Evolutionary conservation across 2,113 vertebrate genomes (phyloP).

Genomic region (Ramphastos sulfuratus): DNA sequence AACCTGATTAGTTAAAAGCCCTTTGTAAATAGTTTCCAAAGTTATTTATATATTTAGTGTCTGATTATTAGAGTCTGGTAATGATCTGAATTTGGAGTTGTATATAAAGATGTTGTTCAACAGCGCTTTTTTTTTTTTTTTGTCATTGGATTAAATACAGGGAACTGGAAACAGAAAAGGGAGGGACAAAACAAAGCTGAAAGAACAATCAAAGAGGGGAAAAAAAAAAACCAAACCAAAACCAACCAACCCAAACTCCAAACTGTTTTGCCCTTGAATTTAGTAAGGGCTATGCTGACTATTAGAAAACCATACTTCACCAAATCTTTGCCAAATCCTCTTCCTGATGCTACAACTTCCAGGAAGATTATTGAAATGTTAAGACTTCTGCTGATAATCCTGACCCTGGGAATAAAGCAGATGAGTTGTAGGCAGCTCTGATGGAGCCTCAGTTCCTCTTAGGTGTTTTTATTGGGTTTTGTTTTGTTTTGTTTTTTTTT

Average conservation of each 20-base stretch:
- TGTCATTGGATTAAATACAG: conserved; percentile 17
- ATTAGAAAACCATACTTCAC: not conserved
- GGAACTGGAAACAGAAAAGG: conserved; percentile 14
- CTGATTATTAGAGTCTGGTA: conserved; percentile 31
- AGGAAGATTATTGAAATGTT: not conserved
- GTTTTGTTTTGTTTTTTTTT: not conserved
- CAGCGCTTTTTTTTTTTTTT: not conserved
- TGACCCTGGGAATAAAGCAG: not conserved
- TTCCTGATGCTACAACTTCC: not conserved
- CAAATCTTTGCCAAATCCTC: conserved; percentile 3
- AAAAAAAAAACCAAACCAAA: too few relatives aligned
- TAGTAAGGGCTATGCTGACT: not conserved
- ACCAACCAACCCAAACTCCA: not conserved
- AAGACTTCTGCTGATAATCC: not conserved
- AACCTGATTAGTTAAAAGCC: conserved; percentile 52
- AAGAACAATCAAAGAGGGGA: not conserved
- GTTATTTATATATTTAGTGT: conserved; percentile 64
- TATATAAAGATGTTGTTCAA: conserved; percentile 59
- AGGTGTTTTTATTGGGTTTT: not conserved
- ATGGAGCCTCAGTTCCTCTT: not conserved
- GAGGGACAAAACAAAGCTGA: not conserved
- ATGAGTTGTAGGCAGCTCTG: not conserved
- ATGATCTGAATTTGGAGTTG: conserved; percentile 42
- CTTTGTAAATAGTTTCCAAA: conserved; percentile 64
- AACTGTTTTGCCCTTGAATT: not conserved